Percentiles rank a stretch among this genome's conserved stretches.
These are phyloP conservation scores for Villa cingulata DNA, from an alignment of 2,888 invertebrate species.

Conservation along the genomic window DNA sequence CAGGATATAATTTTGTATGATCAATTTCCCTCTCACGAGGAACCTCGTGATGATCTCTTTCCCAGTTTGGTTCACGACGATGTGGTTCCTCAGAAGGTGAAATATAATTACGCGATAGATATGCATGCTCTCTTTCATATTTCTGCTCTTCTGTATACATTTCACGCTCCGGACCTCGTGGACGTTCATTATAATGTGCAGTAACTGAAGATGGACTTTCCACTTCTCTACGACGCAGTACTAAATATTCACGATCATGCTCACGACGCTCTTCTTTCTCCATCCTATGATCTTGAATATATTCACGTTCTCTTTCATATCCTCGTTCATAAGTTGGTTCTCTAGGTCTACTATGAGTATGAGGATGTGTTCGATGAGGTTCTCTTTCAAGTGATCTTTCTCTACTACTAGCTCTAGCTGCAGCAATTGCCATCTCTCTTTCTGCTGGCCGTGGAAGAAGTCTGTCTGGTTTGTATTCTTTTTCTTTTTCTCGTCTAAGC, in stretches of 20 bases:
- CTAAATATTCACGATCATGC: constrained; percentile 24
- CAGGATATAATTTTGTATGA: constrained; percentile 8
- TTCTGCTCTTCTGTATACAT: constrained; percentile 30
- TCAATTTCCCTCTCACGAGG: constrained; percentile 10
- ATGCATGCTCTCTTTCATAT: constrained; percentile 12
- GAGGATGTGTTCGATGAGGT: constrained; percentile 4
- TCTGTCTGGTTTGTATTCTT: constrained; percentile 42
- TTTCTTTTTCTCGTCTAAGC: constrained; percentile 37
- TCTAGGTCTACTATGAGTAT: constrained; percentile 9
- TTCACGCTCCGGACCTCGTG: constrained; percentile 21
- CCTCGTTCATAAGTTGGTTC: constrained; percentile 10
- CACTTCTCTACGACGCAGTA: constrained; percentile 25
- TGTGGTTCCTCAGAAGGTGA: constrained; percentile 24
- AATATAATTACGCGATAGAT: constrained; percentile 4
- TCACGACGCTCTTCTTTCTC: constrained; percentile 27
- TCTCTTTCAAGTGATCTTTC: constrained; percentile 28
- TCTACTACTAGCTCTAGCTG: constrained; percentile 32
- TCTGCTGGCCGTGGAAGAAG: constrained; percentile 50
- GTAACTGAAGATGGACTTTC: constrained; percentile 22
- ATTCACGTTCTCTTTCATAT: constrained; percentile 25
- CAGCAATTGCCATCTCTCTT: constrained; percentile 45
- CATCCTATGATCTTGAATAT: constrained; percentile 22
- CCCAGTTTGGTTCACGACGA: constrained; percentile 22
- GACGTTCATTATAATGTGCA: constrained; percentile 25
- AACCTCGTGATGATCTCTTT: constrained; percentile 10